Conservation (phyloP, 2,113 vertebrate genomes). For the Calypte anna region DNA sequence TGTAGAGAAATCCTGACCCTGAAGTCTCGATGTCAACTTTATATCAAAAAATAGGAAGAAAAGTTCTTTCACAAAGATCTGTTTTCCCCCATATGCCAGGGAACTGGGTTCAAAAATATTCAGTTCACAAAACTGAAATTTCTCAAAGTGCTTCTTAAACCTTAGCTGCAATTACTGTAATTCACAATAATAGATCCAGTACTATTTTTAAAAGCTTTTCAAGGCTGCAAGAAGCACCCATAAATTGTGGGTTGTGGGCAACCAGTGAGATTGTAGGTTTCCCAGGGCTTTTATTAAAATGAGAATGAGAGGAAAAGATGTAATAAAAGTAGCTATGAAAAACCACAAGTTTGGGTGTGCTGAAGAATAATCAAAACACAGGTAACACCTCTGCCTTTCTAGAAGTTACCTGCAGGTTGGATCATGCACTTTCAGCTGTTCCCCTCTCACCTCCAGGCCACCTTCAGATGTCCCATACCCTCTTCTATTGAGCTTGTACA, state of each 20-base stretch:
- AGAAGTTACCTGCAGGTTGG: background rate
- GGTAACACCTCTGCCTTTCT: background rate
- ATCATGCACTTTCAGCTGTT: background rate
- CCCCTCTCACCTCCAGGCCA: too few species aligned
- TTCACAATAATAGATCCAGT: conserved; percentile 78
- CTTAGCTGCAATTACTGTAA: conserved; percentile 80
- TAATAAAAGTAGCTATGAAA: conserved; percentile 57
- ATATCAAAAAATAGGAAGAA: conserved; percentile 58
- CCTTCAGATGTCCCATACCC: background rate
- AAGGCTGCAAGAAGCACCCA: conserved; percentile 77
- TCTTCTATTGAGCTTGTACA: background rate
- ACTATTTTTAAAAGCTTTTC: conserved; percentile 80
- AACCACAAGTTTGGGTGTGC: conserved; percentile 27
- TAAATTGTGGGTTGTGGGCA: conserved; percentile 76
- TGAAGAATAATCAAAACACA: background rate
- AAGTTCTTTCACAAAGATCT: conserved; percentile 68
- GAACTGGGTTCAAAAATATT: conserved; percentile 67
- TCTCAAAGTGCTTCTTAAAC: conserved; percentile 79
- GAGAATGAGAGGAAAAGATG: conserved; percentile 59
- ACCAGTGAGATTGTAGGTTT: conserved; percentile 71
- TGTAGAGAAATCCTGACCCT: conserved; percentile 17
- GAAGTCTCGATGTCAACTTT: conserved; percentile 58
- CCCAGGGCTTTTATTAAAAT: conserved; percentile 76
- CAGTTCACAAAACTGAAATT: conserved; percentile 70
- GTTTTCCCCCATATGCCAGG: conserved; percentile 56